Conservation (phyloP, 2,888 invertebrate genomes). For the Andrena fulva region DNA sequence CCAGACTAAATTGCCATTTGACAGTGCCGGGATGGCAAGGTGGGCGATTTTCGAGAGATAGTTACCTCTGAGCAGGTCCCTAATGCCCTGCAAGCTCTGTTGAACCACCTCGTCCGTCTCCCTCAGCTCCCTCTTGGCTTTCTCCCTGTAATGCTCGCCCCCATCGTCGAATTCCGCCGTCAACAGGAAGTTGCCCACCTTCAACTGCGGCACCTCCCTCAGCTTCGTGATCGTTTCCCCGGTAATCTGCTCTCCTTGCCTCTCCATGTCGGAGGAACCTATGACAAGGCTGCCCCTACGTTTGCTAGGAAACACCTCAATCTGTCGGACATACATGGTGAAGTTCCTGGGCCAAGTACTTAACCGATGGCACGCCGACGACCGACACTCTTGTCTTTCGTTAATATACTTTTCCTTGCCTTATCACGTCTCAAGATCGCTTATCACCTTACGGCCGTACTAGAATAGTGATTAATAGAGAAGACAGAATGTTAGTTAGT, state of each 20-base stretch:
- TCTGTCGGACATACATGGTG: slow-evolving; percentile 47
- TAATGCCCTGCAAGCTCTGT: slow-evolving; percentile 87
- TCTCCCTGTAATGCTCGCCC: slow-evolving; percentile 87
- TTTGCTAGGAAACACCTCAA: not conserved
- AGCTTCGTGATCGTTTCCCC: slow-evolving; percentile 67
- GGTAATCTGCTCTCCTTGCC: slow-evolving; percentile 30
- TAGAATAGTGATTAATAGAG: no score
- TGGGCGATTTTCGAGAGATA: not conserved
- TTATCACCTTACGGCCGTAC: no score
- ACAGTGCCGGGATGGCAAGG: not conserved
- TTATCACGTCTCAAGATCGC: not conserved
- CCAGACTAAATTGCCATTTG: not conserved
- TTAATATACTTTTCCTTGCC: not conserved
- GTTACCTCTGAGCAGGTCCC: slow-evolving; percentile 76
- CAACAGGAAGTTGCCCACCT: slow-evolving; percentile 87
- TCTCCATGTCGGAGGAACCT: slow-evolving; percentile 12
- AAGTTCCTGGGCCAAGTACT: not conserved
- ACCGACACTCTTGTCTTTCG: not conserved
- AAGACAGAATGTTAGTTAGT: no score
- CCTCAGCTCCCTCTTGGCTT: slow-evolving; percentile 89
- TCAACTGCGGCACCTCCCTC: slow-evolving; percentile 71
- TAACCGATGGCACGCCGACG: not conserved
- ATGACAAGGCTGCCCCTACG: not conserved
- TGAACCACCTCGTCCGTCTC: slow-evolving; percentile 89
- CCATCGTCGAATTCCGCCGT: slow-evolving; percentile 88